Conservation (phyloP, 2,113 vertebrate genomes). For the Cygnus atratus region DNA sequence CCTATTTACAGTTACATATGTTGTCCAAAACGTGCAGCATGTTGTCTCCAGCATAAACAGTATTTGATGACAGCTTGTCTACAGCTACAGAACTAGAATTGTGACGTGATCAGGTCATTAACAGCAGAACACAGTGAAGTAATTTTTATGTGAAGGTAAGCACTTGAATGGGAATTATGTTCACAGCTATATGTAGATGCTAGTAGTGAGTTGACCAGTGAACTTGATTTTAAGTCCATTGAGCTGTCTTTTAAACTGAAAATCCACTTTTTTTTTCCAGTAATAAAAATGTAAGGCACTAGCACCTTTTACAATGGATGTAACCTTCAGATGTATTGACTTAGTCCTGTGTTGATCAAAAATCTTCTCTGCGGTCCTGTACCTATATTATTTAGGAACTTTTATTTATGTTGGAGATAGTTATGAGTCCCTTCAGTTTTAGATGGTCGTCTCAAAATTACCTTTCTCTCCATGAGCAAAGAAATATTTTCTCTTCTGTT, state of each 20-base stretch:
- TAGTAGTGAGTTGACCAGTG: background rate
- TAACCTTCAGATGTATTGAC: background rate
- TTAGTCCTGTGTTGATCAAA: background rate
- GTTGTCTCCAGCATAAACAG: background rate
- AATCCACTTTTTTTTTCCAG: background rate
- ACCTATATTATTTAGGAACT: background rate
- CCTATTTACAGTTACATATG: background rate
- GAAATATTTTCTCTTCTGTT: background rate
- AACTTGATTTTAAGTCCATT: background rate
- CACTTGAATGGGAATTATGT: rapidly evolving
- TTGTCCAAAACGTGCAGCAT: background rate
- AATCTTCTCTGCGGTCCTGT: background rate
- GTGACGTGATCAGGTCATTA: background rate
- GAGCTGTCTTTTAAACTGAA: background rate
- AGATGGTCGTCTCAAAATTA: background rate
- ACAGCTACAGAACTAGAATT: background rate
- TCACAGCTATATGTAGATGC: background rate
- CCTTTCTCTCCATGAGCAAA: background rate
- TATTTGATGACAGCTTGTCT: background rate
- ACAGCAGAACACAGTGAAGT: background rate
- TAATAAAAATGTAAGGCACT: background rate
- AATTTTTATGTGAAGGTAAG: background rate
- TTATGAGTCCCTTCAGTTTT: background rate
- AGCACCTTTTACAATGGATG: background rate
- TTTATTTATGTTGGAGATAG: background rate